phyloP scores from a whole-genome alignment of 2,888 invertebrate species.

The Lasioglossum marginatum region DNA sequence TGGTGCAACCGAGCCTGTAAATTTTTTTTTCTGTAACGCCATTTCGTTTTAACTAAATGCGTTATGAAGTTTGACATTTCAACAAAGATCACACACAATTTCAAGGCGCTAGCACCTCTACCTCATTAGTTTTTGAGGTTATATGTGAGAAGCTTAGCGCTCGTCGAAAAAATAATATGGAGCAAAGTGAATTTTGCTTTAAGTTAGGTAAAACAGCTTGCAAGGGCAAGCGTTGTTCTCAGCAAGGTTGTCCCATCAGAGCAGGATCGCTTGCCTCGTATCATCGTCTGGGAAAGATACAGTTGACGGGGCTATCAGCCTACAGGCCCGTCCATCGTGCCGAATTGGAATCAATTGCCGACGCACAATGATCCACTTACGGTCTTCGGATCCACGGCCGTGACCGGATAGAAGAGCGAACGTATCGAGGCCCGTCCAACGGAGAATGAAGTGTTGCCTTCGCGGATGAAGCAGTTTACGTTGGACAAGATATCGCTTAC shows the following conservation, averaged over 20 bases:
- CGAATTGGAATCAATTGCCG: constrained; percentile 33
- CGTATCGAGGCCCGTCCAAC: background rate
- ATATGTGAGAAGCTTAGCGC: too few species aligned
- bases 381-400: background rate
- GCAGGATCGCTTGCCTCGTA: background rate
- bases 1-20: too few species aligned
- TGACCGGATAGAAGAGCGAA: background rate
- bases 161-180: too few species aligned
- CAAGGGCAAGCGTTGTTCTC: too few species aligned
- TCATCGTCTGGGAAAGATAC: background rate
- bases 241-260: background rate
- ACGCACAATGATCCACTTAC: constrained; percentile 4
- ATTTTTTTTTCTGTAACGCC: too few species aligned
- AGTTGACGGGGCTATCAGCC: background rate
- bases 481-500: constrained; percentile 73
- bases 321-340: background rate
- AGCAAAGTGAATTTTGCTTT: too few species aligned
- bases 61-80: too few species aligned
- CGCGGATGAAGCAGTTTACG: constrained; percentile 70
- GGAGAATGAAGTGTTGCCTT: constrained; percentile 53
- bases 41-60: too few species aligned
- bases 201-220: too few species aligned
- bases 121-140: too few species aligned
- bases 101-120: too few species aligned
- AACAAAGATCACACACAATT: too few species aligned